Evolutionary conservation across 2,888 invertebrate genomes (phyloP), one percentile per base, ranked within the genome.

Genomic region (Zygogramma bicolorata): DNA sequence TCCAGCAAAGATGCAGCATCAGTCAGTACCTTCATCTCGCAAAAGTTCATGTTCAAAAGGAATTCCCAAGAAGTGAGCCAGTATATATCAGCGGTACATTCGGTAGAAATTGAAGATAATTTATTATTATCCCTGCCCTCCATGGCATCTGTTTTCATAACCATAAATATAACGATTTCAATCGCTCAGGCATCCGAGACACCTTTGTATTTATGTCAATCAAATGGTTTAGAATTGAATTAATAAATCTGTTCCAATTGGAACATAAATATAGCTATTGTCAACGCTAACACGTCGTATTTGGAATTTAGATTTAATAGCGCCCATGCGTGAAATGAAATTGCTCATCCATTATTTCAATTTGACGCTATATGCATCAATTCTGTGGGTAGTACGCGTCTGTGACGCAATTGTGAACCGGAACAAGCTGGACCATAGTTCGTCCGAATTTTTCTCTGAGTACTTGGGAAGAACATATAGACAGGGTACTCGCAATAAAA

Each of bases 261-360:
- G 25, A n/a, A 22, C 25, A 53, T 53, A 53, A 53, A 53, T 46
- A 53, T 13, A 22, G 5, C n/a, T 25, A 53, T 25, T 25, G 25
- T 53, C 25, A 53, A 25, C 53, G 22, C 53, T 5, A 53, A 53
- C 15, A 13, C 53, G n/a, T 10, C 53, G 25, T 8, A 53, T 22
- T 22, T 4, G 25, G n/a, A 53, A 53, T 53, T 10, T 25, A 53
- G 53, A 53, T 22, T 53, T 13, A 22, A 10, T 53, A 5, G 22
- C 25, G 53, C n/a, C 8, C 22, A 53, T 25, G 53, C 53, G 53
- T 53, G 25, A 53, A 53, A 53, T 53, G 53, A 10, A 22, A 53
- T 53, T 25, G 25, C 53, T 53, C 53, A 53, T 53, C 53, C 53
- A 53, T 53, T 53, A 53, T 53, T 53, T 25, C 25, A 53, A 53